Percentiles rank a stretch among this genome's conserved stretches.
These are phyloP conservation scores for Penelope pileata DNA, from an alignment of 2,113 vertebrate genomes.

Conservation along the genomic window DNA sequence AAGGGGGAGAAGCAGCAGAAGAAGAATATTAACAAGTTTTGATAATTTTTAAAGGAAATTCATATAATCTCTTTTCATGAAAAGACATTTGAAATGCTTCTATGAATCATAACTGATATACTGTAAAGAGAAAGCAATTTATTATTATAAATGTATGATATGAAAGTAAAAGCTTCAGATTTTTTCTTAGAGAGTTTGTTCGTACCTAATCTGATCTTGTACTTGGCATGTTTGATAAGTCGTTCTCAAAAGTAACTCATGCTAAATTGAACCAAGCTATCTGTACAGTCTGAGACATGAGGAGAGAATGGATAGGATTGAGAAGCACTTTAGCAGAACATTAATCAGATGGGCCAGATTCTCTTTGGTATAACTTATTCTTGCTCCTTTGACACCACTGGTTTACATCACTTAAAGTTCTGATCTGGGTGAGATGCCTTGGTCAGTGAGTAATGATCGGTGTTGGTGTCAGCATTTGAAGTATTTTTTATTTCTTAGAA, in stretches of 20 bases:
- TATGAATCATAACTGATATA: not conserved
- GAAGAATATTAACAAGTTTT: not conserved
- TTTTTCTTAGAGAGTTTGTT: not conserved
- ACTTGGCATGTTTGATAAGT: not conserved
- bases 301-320: constrained; percentile 17
- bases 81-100: not conserved
- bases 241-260: constrained; percentile 1
- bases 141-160: not conserved
- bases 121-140: not conserved
- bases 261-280: constrained; percentile 38
- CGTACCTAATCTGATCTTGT: not conserved
- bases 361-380: constrained; percentile 17
- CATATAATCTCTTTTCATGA: not conserved
- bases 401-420: constrained; percentile 18
- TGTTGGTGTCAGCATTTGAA: not conserved
- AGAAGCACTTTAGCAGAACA: constrained; percentile 49
- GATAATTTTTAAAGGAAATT: not conserved
- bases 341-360: constrained; percentile 15
- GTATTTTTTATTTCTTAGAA: not conserved
- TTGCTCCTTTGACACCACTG: constrained; percentile 16
- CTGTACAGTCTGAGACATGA: not conserved
- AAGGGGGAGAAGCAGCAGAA: too few relatives aligned
- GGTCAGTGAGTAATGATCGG: not conserved
- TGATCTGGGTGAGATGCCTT: not conserved
- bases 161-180: not conserved